Evolutionary conservation across 2,797 vertebrate genomes (phyloP).

Genomic region (Linurgus olivaceus): DNA sequence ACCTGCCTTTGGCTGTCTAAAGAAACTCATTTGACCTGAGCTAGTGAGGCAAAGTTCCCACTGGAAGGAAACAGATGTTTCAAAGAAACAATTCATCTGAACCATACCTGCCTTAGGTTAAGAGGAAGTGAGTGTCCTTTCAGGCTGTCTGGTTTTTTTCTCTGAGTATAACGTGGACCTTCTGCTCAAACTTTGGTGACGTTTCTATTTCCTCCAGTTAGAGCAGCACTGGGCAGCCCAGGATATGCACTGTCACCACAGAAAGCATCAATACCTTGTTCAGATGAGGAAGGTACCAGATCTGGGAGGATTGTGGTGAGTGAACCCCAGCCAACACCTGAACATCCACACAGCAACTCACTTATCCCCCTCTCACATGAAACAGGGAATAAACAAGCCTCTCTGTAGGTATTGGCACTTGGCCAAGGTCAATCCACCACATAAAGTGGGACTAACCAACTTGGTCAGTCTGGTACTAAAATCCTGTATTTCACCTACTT

Average conservation of each 20-base stretch:
- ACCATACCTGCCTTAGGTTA: neutral
- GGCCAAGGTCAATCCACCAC: neutral
- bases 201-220: neutral
- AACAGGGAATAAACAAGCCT: neutral
- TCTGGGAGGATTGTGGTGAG: neutral
- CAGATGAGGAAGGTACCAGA: neutral
- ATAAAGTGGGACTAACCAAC: neutral
- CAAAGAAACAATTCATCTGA: neutral
- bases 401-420: neutral
- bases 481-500: neutral
- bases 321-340: neutral
- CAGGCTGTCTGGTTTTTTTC: neutral
- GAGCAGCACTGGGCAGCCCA: neutral
- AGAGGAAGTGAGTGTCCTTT: neutral
- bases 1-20: neutral
- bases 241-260: neutral
- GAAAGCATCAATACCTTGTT: neutral
- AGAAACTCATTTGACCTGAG: neutral
- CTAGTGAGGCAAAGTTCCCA: neutral
- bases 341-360: neutral
- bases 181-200: neutral
- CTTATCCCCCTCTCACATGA: accelerated
- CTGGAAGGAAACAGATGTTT: neutral
- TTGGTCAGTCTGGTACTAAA: neutral
- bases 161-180: neutral